phyloP scores from a whole-genome alignment of 2,888 invertebrate genomes.

The Tupiocoris notatus region DNA sequence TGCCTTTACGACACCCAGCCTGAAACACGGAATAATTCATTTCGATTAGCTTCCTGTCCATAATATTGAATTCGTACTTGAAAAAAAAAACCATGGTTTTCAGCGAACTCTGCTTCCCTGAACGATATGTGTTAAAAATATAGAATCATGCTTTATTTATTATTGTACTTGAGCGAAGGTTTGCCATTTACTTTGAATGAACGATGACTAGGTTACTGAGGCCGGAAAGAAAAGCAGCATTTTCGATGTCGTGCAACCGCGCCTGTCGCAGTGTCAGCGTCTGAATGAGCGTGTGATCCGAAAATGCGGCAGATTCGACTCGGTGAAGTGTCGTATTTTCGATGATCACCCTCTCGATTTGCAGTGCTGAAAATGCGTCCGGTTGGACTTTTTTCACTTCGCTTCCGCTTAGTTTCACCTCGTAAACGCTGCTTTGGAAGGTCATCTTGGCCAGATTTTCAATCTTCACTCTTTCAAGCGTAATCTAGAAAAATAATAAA shows the following conservation, averaged over 20 bases:
- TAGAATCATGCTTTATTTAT: too few relatives aligned
- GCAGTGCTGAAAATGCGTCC: conserved; percentile 67
- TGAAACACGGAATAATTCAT: too few relatives aligned
- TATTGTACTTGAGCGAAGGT: too few relatives aligned
- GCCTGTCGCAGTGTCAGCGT: conserved; percentile 63
- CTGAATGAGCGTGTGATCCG: conserved; percentile 62
- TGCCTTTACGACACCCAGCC: conserved; percentile 57
- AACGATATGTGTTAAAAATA: too few relatives aligned
- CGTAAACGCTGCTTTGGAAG: conserved; percentile 65
- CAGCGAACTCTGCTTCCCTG: too few relatives aligned
- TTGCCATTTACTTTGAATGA: conserved; percentile 58
- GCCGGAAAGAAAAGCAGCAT: conserved; percentile 64
- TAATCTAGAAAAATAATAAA: conserved; percentile 57
- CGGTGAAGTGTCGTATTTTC: conserved; percentile 62
- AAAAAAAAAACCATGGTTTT: too few relatives aligned
- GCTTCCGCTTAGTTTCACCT: conserved; percentile 54
- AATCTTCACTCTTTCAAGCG: conserved; percentile 62
- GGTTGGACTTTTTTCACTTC: conserved; percentile 60
- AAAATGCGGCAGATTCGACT: conserved; percentile 65
- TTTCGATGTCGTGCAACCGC: conserved; percentile 59
- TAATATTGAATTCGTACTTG: too few relatives aligned
- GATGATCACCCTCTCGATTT: conserved; percentile 63
- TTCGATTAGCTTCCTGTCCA: too few relatives aligned
- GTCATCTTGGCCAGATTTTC: conserved; percentile 62
- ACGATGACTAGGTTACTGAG: conserved; percentile 65